Base-by-base conservation (phyloP, 2,113 vertebrate genomes). In the Pipra filicauda region DNA sequence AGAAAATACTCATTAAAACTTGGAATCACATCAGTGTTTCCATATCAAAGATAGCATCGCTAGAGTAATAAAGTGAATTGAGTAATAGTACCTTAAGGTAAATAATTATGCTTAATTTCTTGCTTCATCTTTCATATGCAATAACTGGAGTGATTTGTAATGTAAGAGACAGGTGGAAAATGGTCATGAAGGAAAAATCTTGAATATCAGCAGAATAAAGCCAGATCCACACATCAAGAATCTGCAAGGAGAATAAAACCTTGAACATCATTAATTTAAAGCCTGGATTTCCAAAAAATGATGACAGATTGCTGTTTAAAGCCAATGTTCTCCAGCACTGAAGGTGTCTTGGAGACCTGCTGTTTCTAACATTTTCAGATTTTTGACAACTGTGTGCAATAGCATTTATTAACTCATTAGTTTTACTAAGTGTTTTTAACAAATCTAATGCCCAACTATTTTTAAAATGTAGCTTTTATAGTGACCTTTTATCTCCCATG, bases 401-500 rank as follows among this genome's bases (percentile, higher is more conserved):
- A 88, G 31, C 49, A 96, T 95, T 97, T 91, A 72, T 37, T 93
- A 91, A 77, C 30, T 72, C 65, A 85, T 93, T 97, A 94, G 74
- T 96, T 89, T 84, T 95, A 92, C 67, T 94, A 93, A 89, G 59
- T 92, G 84, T 96, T 95, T 92, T 95, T 91, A 76, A 82, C 64
- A 93, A 93, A 96, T 65, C 52, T 84, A 84, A 76, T 88, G 69
- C 5, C 39, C 59, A 82, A 10, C 41, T 93, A 48, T 81, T 96
- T 92, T 91, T 46, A 87, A 97, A 96, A 84, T 35, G 20, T 41
- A 85, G 62, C 20, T 86, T 44, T 95, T 44, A 83, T 12, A 88
- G 22, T 80, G 67, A 96, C 88, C 76, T 97, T 96, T 96, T 75
- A 89, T 85, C 35, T 96, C 95, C 52, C 61, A 92, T 31, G 96